Percentiles rank a stretch among this genome's conserved stretches.
These are phyloP conservation scores for silkworm (Bombyx mori) DNA, from an alignment of 1,140 invertebrate genomes.

Conservation along the genomic window DNA sequence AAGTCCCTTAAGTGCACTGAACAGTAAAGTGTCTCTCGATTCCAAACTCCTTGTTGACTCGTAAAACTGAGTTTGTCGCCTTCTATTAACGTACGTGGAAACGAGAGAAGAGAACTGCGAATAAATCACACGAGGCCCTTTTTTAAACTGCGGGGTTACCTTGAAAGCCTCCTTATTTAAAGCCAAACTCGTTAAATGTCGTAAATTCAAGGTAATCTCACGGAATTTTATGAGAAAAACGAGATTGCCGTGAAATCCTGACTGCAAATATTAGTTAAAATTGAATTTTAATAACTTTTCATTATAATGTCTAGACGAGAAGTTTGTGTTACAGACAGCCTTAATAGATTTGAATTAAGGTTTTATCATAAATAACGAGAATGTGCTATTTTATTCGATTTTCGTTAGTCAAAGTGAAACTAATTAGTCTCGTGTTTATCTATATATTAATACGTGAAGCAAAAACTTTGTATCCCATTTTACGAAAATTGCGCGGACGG, in stretches of 20 bases:
- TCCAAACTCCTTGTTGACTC: slow-evolving; percentile 15
- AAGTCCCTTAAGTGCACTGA: slow-evolving; percentile 21
- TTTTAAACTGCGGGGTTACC: neutral
- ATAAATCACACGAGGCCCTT: slow-evolving; percentile 8
- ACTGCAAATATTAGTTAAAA: no score
- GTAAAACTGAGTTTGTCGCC: slow-evolving; percentile 15
- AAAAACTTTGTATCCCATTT: no score
- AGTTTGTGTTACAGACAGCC: no score
- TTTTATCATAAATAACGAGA: neutral
- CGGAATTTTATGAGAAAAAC: no score
- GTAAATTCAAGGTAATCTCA: neutral
- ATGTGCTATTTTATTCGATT: neutral
- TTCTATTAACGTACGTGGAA: neutral
- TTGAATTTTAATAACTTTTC: no score
- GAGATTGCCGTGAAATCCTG: no score
- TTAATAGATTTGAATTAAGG: no score
- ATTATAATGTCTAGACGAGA: no score
- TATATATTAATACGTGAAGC: no score
- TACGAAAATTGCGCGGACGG: no score
- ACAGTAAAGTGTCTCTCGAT: slow-evolving; percentile 25
- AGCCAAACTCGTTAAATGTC: neutral
- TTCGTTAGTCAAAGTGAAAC: no score
- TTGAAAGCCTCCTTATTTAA: neutral
- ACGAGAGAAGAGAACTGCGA: slow-evolving; percentile 2
- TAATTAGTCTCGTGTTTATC: no score